phyloP scores from a whole-genome alignment of 2,797 vertebrate species.

The Tenualosa ilisha region DNA sequence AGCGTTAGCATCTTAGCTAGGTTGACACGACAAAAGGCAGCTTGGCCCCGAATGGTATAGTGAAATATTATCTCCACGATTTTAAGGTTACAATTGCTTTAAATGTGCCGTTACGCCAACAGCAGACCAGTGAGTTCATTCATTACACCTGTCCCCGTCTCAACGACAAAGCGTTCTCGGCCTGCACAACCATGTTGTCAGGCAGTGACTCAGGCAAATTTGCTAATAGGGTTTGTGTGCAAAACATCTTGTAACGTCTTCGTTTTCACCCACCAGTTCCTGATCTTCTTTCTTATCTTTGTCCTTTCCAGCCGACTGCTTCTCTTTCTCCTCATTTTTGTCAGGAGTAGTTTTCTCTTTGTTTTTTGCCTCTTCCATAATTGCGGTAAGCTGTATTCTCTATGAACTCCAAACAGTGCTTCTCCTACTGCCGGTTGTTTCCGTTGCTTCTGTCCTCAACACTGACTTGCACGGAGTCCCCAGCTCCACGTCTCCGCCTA shows the following conservation, averaged over 20 bases:
- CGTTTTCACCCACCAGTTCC: constrained; percentile 70
- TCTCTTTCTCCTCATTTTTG: constrained; percentile 77
- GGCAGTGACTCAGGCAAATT: constrained; percentile 80
- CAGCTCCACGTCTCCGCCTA: background rate
- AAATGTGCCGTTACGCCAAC: background rate
- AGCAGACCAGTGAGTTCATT: background rate
- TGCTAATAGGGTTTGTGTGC: constrained; percentile 31
- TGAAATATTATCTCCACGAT: background rate
- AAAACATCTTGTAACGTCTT: background rate
- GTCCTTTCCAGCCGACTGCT: constrained; percentile 73
- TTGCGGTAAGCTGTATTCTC: constrained; percentile 37
- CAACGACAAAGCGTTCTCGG: constrained; percentile 37
- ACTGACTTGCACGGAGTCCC: background rate
- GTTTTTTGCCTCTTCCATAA: constrained; percentile 78
- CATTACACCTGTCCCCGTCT: background rate
- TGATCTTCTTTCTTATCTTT: constrained; percentile 83
- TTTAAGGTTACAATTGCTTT: background rate
- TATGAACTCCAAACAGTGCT: constrained; percentile 16
- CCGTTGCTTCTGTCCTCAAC: background rate
- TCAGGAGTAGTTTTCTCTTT: constrained; percentile 76
- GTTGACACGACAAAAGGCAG: background rate
- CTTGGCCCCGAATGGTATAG: background rate
- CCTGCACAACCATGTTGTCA: constrained; percentile 61
- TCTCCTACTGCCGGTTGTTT: background rate
- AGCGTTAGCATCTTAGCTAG: background rate